Evolutionary conservation across 1,140 invertebrate genomes (phyloP).

Genomic region (Wiebesia pumilae): DNA sequence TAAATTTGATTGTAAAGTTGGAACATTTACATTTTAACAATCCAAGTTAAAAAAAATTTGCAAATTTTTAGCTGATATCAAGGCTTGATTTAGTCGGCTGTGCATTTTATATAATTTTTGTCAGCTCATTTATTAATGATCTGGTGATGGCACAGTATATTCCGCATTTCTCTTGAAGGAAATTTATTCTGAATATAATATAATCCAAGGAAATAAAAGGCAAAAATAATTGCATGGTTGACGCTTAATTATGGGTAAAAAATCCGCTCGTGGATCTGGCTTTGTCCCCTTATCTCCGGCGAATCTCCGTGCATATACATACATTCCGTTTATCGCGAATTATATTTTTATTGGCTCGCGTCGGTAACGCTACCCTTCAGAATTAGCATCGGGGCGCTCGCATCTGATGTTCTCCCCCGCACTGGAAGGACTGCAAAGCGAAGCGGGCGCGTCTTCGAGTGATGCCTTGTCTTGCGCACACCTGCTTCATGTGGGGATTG

Average conservation of each 20-base stretch:
- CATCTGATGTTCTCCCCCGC: conserved; percentile 58
- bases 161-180: not conserved
- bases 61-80: not conserved
- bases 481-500: conserved; percentile 6
- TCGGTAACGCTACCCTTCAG: conserved; percentile 36
- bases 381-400: conserved; percentile 61
- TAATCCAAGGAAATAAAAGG: not conserved
- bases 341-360: conserved; percentile 64
- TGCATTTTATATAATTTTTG: not conserved
- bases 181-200: not conserved
- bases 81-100: not conserved
- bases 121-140: not conserved
- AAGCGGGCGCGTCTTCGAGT: conserved; percentile 43
- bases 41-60: no score
- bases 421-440: no score
- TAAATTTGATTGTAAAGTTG: not conserved
- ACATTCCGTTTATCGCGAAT: conserved; percentile 62
- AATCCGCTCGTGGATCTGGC: not conserved
- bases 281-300: no score
- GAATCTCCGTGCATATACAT: no score
- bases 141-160: not conserved
- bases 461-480: not conserved
- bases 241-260: not conserved
- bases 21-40: not conserved
- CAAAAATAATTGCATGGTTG: not conserved